Base-by-base conservation (phyloP, 2,888 invertebrate species). In the Esperia sulphurella region DNA sequence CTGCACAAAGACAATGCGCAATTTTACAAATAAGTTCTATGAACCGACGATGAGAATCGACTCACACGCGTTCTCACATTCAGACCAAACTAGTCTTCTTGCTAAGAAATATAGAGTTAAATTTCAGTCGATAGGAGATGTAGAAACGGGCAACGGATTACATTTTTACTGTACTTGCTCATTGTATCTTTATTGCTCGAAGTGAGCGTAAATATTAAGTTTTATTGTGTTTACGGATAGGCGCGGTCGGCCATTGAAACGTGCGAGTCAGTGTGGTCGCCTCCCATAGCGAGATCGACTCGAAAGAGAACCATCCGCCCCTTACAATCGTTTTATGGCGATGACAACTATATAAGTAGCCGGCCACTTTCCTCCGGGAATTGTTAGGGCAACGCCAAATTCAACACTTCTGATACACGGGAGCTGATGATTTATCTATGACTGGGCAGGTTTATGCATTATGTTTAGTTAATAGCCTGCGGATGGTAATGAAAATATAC, bases 141-240 rank as follows among this genome's bases (percentile, higher is more conserved):
- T 61, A 71, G 75, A 72, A 72, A 54, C 63, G 65, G 64, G 67
- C 70, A 68, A 49, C 47, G 59, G 60, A 66, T 65, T 63, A 57
- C 54, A 71, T 74, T 79, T 79, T 80, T 75, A 80, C 75, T 69
- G 79, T 80, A 81, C 79, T 78, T 63, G 69, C 75, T 82, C 75
- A 83, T 84, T 84, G 83, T 82, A 75, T 75, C 71, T 85, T 83
- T 83, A 86, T 84, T 80, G 79, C 77, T 76, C 60, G 65, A 68
- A 80, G 79, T 73, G 70, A 82, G 72, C 79, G 81, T 87, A 83
- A 87, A 87, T 88, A 87, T 81, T 73, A 78, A 74, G 72, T 83
- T 88, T 87, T 86, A 87, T 88, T 86, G 75, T 87, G 79, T 88
- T 87, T 85, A 83, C 80, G 73, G 72, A 83, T 79, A 79, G 82